Evolutionary conservation across 2,797 vertebrate species (phyloP).

Genomic region (Salarias fasciatus): DNA sequence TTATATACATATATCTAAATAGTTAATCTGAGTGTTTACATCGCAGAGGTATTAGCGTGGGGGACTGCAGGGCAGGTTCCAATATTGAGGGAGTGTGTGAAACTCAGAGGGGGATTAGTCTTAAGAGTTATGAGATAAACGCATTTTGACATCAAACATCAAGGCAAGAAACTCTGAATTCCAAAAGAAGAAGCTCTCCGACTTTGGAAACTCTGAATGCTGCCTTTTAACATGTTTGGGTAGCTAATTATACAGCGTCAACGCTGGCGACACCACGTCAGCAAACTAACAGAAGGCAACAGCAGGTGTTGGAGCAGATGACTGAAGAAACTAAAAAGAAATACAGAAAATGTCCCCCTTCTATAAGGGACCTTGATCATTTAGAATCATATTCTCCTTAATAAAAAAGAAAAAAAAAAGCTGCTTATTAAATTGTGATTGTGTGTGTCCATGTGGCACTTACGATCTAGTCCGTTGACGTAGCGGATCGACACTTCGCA

Average conservation of each 20-base stretch:
- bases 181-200: not conserved
- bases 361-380: too few relatives aligned
- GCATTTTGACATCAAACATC: not conserved
- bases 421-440: too few relatives aligned
- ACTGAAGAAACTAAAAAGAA: not conserved
- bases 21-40: not conserved
- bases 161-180: not conserved
- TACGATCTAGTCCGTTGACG: conserved; percentile 99
- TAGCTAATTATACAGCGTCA: not conserved
- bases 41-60: not conserved
- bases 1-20: conserved; percentile 3
- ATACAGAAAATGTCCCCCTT: not conserved
- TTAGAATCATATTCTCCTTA: too few relatives aligned
- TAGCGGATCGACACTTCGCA: conserved; percentile 98
- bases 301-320: not conserved
- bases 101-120: conserved; percentile 1
- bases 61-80: too few relatives aligned
- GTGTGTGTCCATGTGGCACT: conserved; percentile 68
- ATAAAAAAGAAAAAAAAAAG: too few relatives aligned
- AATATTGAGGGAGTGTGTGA: not conserved
- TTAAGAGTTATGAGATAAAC: conserved; percentile 6
- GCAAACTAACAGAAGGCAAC: conserved; percentile 5
- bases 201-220: not conserved
- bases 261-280: not conserved
- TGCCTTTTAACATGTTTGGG: not conserved